Evolutionary conservation across 1,140 invertebrate genomes (phyloP).

Genomic region (Leptonema lineaticorne): DNA sequence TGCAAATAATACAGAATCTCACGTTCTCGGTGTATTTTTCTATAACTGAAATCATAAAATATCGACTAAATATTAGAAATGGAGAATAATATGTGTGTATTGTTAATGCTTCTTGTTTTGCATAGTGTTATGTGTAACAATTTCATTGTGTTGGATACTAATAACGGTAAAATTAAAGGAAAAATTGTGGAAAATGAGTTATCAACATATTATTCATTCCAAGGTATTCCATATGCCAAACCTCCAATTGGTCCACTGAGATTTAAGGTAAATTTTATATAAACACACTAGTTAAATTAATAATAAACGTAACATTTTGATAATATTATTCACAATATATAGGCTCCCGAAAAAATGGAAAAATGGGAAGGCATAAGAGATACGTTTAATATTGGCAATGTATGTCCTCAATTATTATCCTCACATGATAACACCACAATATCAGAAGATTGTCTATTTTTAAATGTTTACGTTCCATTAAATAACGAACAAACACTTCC

Average conservation of each 20-base stretch:
- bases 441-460: conserved; percentile 46
- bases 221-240: background rate
- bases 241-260: background rate
- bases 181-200: background rate
- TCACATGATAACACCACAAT: conserved; percentile 38
- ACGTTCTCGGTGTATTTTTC: conserved; percentile 99
- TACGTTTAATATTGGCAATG: conserved; percentile 46
- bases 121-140: too few relatives aligned
- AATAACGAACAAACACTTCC: conserved; percentile 48
- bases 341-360: conserved; percentile 53
- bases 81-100: conserved; percentile 1
- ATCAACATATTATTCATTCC: background rate
- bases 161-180: background rate
- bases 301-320: background rate
- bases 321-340: background rate
- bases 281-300: background rate
- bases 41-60: conserved; percentile 72
- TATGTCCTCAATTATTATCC: conserved; percentile 31
- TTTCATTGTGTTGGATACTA: background rate
- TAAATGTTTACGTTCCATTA: conserved; percentile 47
- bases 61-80: conserved; percentile 12
- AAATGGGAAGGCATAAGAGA: conserved; percentile 51
- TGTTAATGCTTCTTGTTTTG: too few relatives aligned
- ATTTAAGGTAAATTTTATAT: background rate
- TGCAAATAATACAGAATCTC: conserved; percentile 98